These are phyloP conservation scores for Cheilosia vernalis DNA, from an alignment of 2,888 invertebrate species.

Conservation along the genomic window DNA sequence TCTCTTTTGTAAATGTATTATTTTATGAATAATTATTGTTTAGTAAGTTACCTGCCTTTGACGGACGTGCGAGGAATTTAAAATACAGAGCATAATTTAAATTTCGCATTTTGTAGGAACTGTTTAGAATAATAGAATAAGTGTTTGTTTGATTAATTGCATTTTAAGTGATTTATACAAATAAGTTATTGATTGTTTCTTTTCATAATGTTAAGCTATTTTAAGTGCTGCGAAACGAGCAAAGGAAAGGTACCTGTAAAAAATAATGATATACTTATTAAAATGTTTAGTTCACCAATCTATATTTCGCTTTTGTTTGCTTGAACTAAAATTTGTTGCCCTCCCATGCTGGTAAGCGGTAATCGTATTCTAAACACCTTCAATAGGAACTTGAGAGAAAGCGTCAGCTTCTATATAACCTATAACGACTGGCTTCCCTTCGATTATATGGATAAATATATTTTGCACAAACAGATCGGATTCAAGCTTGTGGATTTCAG, in stretches of 20 bases:
- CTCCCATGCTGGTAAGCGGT: too few species aligned
- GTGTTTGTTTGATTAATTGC: constrained; percentile 20
- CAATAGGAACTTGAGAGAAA: too few species aligned
- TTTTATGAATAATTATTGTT: too few species aligned
- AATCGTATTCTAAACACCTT: too few species aligned
- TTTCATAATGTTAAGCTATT: constrained; percentile 5
- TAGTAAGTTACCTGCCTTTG: background rate
- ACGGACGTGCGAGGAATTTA: background rate
- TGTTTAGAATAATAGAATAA: constrained; percentile 15
- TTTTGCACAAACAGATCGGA: too few species aligned
- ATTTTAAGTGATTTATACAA: constrained; percentile 11
- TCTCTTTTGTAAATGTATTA: too few species aligned
- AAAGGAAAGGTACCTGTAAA: constrained; percentile 28
- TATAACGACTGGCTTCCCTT: too few species aligned
- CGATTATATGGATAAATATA: too few species aligned
- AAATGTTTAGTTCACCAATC: background rate
- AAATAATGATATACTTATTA: constrained; percentile 9
- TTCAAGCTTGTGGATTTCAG: too few species aligned
- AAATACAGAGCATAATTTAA: background rate
- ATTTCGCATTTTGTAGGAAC: background rate
- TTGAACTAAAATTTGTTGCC: too few species aligned
- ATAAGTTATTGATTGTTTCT: constrained; percentile 26
- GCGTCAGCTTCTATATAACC: too few species aligned
- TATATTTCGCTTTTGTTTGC: background rate
- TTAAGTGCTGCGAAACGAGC: background rate